Conservation (phyloP, 2,888 invertebrate genomes). For the Amblyjoppa fuscipennis region DNA sequence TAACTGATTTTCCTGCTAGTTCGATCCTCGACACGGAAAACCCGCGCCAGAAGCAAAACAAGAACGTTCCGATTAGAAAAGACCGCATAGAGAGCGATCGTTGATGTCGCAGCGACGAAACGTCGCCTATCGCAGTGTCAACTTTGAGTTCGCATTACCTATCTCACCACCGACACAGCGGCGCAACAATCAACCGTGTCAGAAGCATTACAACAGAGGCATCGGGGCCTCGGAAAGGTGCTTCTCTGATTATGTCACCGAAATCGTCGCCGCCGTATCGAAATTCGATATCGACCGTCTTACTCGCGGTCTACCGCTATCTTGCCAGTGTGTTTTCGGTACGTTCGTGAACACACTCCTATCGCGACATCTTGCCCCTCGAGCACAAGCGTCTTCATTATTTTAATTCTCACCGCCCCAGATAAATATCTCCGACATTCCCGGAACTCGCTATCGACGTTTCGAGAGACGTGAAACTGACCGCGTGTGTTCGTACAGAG, state of each 20-base stretch:
- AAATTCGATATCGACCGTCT: conserved; percentile 75
- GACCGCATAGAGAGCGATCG: neutral
- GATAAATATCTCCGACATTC: neutral
- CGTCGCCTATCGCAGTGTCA: conserved; percentile 74
- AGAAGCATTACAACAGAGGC: conserved; percentile 63
- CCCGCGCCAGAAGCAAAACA: neutral
- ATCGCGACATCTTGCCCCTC: neutral
- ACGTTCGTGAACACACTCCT: conserved; percentile 16
- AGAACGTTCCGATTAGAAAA: neutral
- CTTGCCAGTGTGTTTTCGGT: conserved; percentile 26
- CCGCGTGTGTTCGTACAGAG: neutral
- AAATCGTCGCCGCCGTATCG: conserved; percentile 74
- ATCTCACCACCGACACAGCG: conserved; percentile 70
- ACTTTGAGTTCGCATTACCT: conserved; percentile 79
- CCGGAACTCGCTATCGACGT: neutral
- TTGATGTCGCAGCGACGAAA: conserved; percentile 66
- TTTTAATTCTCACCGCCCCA: conserved; percentile 18
- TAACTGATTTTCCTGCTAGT: neutral
- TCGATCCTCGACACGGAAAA: neutral
- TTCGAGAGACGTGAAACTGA: neutral
- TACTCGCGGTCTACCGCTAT: conserved; percentile 41
- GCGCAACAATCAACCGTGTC: conserved; percentile 72
- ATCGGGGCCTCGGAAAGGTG: conserved; percentile 58
- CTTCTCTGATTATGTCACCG: conserved; percentile 70
- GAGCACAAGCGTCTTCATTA: neutral